A percentile compares a stretch with the other conserved stretches of the same genome.
Conservation (phyloP, 1,140 invertebrate species). For the Saxidomus purpurata region DNA sequence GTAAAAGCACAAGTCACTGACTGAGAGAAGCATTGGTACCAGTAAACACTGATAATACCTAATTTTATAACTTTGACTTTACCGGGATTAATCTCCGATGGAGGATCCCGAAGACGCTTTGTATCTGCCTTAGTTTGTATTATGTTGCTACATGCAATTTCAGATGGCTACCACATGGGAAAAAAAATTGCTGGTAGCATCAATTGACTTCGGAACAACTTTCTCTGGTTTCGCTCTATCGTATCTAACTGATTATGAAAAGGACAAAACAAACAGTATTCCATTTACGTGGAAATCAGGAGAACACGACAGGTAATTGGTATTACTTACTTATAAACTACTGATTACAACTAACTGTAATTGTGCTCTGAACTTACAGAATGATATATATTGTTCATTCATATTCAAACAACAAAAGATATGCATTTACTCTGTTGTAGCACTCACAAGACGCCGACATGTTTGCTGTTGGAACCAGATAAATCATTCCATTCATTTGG, state of each 20-base stretch:
- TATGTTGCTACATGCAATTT: too few relatives aligned
- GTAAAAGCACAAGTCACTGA: too few relatives aligned
- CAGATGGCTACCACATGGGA: neutral
- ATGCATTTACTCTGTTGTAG: neutral
- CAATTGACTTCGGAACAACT: constrained; percentile 6
- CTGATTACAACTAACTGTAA: too few relatives aligned
- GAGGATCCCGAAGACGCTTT: too few relatives aligned
- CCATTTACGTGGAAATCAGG: neutral
- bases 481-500: constrained; percentile 21
- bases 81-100: too few relatives aligned
- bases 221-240: neutral
- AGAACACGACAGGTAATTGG: neutral
- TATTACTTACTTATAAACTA: neutral
- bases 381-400: too few relatives aligned
- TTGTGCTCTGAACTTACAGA: too few relatives aligned
- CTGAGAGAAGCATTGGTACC: too few relatives aligned
- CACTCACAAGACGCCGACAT: constrained; percentile 30
- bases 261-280: neutral
- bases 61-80: too few relatives aligned
- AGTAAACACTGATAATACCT: too few relatives aligned
- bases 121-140: too few relatives aligned
- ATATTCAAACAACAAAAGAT: neutral
- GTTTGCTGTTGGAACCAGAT: constrained; percentile 16
- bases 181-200: neutral
- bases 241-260: neutral